Evolutionary conservation across 2,888 invertebrate genomes (phyloP), one percentile per base, ranked within the genome.

Genomic region (Rhogogaster chlorosoma): DNA sequence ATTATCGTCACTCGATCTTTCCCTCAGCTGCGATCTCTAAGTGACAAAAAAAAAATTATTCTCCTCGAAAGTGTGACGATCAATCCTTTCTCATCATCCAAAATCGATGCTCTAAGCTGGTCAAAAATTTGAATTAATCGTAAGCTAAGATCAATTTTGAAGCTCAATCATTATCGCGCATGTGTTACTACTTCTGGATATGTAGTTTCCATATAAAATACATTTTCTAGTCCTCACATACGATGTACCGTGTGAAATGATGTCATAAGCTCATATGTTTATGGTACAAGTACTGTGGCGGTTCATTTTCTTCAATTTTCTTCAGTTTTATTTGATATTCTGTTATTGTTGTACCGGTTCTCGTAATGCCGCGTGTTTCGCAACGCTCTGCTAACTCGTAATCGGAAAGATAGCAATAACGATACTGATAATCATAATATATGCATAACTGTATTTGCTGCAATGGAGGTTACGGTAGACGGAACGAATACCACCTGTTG

Each of bases 401-500:
- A 80, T 80, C 78, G 61, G 78, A 61, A 80, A 80, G 38, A 80
- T 80, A 80, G 57, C 61, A 36, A 61, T 36, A 57, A 80, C 49
- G 77, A 49, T 38, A 80, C 26, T 61, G 80, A 61, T 53, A 57
- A 80, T 61, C 22, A 80, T 80, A 64, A 61, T 80, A 77, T 49
- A 45, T 70, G 83, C 42, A 67, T 83, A 83, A 83, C 83, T 83
- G 83, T 83, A 61, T 83, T 29, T 73, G 9, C 71, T 73, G 71
- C 83, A 67, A 70, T 45, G 83, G 83, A 61, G 67, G 83, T 83
- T 83, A 67, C 83, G 83, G 70, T 70, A 67, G 83, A 67, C 42
- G 29, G 45, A 83, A 29, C 67, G 83, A 83, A 67, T 70, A 45
- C 83, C 83, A 83, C 83, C 83, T 83, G 83, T 83, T 83, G 49